Evolutionary conservation across 2,113 vertebrate species (phyloP).

Genomic region (Sus scrofa): T2T-Sscrofa CM000813.6:21898001-21898500

Average conservation of each 20-base stretch:
- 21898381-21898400: neutral
- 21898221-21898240: too few species aligned
- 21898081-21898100: neutral
- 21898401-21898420: accelerated
- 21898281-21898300: neutral
- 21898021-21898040: neutral
- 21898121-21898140: neutral
- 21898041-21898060: neutral
- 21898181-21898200: neutral
- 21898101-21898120: neutral
- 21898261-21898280: neutral
- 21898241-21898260: neutral
- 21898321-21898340: too few species aligned
- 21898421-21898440: too few species aligned
- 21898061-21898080: neutral
- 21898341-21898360: too few species aligned
- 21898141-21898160: neutral
- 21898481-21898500: neutral
- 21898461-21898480: neutral
- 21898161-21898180: neutral
- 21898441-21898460: neutral
- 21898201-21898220: neutral
- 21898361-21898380: too few species aligned
- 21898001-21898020: neutral
- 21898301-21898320: too few species aligned